Percentiles rank a stretch among this genome's conserved stretches.
Conservation (phyloP, 2,113 vertebrate species). For the Bostrychus sinensis region DNA sequence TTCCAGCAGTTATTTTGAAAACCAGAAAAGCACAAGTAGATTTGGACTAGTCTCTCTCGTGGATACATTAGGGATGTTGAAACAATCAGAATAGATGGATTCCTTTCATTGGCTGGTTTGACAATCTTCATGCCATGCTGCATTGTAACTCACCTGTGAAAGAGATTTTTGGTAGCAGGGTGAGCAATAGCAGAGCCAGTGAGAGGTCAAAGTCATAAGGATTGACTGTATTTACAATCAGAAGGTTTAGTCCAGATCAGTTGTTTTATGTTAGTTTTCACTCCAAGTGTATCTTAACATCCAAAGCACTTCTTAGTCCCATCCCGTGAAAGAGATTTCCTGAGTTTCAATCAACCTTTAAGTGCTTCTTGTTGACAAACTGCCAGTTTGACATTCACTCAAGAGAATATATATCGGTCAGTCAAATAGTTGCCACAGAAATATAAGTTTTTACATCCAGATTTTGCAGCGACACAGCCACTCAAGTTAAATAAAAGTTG, state of each 20-base stretch:
- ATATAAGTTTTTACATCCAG: conserved; percentile 25
- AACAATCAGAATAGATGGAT: conserved; percentile 63
- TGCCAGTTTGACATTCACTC: conserved; percentile 42
- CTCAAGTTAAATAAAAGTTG: conserved; percentile 43
- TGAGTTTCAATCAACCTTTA: conserved; percentile 25
- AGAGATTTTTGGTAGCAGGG: conserved; percentile 20
- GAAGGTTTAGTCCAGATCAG: conserved; percentile 14
- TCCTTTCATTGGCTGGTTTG: conserved; percentile 56
- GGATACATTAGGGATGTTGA: conserved; percentile 67
- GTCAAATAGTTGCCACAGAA: conserved; percentile 11
- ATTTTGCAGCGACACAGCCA: conserved; percentile 46
- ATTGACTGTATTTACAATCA: conserved; percentile 68
- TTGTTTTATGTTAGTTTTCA: conserved; percentile 8
- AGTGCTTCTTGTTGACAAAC: conserved; percentile 52
- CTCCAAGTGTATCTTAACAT: conserved; percentile 16
- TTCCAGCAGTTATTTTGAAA: conserved; percentile 47
- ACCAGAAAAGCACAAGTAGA: conserved; percentile 70
- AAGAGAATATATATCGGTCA: conserved; percentile 55
- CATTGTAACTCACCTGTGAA: conserved; percentile 24
- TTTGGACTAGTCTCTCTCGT: conserved; percentile 38
- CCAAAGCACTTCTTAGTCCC: conserved; percentile 25
- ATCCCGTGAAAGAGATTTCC: conserved; percentile 13
- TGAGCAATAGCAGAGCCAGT: conserved; percentile 66
- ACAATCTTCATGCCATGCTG: conserved; percentile 68
- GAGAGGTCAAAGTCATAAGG: conserved; percentile 20